phyloP scores from a whole-genome alignment of 2,797 vertebrate species.

The Diglossa cyanea region DNA sequence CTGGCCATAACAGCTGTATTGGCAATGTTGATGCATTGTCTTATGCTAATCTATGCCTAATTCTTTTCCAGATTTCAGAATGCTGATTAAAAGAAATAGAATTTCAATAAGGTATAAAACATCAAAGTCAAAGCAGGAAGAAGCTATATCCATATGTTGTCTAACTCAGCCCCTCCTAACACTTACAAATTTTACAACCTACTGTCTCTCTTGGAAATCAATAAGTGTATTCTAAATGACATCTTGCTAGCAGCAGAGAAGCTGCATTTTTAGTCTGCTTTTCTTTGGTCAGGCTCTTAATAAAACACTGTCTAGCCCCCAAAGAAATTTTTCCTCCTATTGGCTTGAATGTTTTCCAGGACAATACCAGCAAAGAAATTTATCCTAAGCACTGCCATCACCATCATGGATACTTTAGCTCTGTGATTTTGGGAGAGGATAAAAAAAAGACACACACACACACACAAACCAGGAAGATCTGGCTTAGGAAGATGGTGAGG shows the following conservation, averaged over 20 bases:
- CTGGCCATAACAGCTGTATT: not conserved
- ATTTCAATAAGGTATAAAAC: not conserved
- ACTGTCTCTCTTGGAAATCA: not conserved
- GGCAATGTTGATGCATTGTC: not conserved
- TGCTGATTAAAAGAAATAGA: not conserved
- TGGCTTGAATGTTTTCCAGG: not conserved
- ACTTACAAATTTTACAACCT: not conserved
- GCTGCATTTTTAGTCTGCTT: not conserved
- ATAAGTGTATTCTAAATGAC: not conserved
- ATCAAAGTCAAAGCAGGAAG: not conserved
- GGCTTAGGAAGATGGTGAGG: not conserved
- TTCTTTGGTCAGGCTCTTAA: not conserved
- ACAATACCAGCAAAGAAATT: not conserved
- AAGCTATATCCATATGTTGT: fast-evolving
- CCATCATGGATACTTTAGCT: not conserved
- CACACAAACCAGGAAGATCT: not conserved
- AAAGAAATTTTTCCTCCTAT: not conserved
- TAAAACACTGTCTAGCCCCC: not conserved
- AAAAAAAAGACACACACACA: not conserved
- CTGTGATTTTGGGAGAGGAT: not conserved
- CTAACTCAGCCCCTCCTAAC: not conserved
- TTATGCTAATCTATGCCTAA: not conserved
- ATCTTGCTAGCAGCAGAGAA: not conserved
- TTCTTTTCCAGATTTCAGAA: not conserved
- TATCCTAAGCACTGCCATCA: not conserved